Evolutionary conservation across 2,113 vertebrate species (phyloP).

Genomic region (Centropristis striata): DNA sequence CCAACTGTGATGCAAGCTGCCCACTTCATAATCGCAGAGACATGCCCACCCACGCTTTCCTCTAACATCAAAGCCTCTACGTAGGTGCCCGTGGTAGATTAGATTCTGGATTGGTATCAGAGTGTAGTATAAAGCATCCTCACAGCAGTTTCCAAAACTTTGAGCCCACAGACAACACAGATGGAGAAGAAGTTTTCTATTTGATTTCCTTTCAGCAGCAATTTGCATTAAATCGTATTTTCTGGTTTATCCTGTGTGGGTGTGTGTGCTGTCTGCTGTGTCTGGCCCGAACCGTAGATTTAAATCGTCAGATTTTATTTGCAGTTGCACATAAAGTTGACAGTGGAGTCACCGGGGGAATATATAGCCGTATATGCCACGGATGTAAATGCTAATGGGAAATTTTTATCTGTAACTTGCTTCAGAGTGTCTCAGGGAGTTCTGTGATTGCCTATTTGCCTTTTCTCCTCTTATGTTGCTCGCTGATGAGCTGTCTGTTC

Average conservation of each 20-base stretch:
- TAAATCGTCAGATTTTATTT: conserved; percentile 38
- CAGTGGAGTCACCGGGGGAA: conserved; percentile 16
- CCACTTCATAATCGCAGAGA: conserved; percentile 32
- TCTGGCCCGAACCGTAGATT: conserved; percentile 2
- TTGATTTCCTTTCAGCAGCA: conserved; percentile 49
- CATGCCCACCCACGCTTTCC: conserved; percentile 35
- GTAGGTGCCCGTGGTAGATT: conserved; percentile 31
- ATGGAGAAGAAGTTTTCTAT: conserved; percentile 34
- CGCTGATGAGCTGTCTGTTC: conserved; percentile 25
- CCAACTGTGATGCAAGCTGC: conserved; percentile 42
- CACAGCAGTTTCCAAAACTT: conserved; percentile 35
- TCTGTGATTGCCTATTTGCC: conserved; percentile 24
- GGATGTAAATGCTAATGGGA: conserved; percentile 43
- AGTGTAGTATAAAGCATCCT: conserved; percentile 12
- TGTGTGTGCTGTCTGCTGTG: neutral
- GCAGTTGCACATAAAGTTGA: conserved; percentile 34
- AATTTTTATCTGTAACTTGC: conserved; percentile 16
- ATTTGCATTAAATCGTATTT: conserved; percentile 60
- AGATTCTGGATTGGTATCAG: conserved; percentile 36
- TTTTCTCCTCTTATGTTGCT: conserved; percentile 17
- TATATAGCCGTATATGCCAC: neutral
- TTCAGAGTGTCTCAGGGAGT: conserved; percentile 19
- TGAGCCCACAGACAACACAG: conserved; percentile 29
- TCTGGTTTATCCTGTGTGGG: conserved; percentile 5
- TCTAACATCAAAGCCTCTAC: conserved; percentile 47